Base-by-base conservation (phyloP, 1,140 invertebrate genomes). In the Pseudomyrmex sp. region DNA sequence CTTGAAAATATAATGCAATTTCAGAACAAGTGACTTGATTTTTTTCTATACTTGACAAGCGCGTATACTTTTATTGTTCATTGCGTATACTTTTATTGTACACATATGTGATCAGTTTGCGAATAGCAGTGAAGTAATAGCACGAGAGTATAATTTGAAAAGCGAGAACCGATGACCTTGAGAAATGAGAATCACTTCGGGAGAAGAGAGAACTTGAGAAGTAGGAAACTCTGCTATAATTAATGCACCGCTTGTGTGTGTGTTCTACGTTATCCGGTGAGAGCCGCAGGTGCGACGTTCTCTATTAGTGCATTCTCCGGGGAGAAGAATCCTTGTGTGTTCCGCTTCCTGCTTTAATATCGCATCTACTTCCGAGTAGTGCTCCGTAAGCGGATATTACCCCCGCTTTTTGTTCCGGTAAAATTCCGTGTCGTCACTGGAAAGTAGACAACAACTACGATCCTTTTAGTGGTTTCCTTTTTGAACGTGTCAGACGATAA, bases 401-500 rank as follows among this genome's bases (percentile, higher is more conserved):
- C 20, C 18, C 58, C 20, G 35, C 15, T 69, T 69, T 69, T 35
- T 56, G 35, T 13, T 3, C 10, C 18, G 8, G 0, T 35, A 12
- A 23, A 77, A 68, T 68, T 77, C 63, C 13, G 9, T 68, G 76
- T 70, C 54, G 66, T 80, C 50, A 48, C 54, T 59, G 44, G 65
- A 20, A 70, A 70, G 76, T 54, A 66, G 52, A 72, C 35, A 35
- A 72, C 46, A 26, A 52, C 62, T n/a, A 20, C 35, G 74, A 80
- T 23, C 23, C 23, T 79, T 35, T 79, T 15, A 15, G 1, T 70
- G 18, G 54, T 79, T 66, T 70, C 58, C 20, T 70, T 79, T 79
- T 80, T 15, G 66, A 54, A 80, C 66, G 10, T 80, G 44, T 80
- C 52, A 54, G 15, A 20, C 54, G 12, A 80, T 80, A 61, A 80